A percentile compares a stretch with the other conserved stretches of the same genome.
phyloP scores from a whole-genome alignment of 2,797 vertebrate genomes.

The Aphelocoma californica region DNA sequence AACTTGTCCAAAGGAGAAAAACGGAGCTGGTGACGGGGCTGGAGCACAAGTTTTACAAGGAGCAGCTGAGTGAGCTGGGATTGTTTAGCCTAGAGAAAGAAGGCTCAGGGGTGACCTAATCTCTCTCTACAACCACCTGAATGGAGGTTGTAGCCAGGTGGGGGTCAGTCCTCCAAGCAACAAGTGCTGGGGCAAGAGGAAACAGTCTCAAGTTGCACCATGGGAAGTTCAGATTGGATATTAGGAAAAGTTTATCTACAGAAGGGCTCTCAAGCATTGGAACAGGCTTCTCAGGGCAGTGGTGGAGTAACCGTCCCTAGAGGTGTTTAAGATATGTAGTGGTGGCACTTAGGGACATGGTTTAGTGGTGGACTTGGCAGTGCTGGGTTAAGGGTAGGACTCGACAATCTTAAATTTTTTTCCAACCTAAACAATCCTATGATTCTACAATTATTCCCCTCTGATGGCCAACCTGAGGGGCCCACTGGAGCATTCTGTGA shows the following conservation, averaged over 20 bases:
- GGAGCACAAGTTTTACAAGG: neutral
- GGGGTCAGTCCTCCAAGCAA: neutral
- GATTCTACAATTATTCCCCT: neutral
- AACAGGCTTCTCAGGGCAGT: neutral
- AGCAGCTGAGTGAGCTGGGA: neutral
- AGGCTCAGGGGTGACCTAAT: neutral
- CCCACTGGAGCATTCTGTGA: neutral
- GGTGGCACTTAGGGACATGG: too few relatives aligned
- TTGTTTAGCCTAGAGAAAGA: neutral
- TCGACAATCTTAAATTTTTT: neutral
- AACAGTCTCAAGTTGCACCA: neutral
- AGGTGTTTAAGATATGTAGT: neutral
- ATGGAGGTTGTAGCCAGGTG: neutral
- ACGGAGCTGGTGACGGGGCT: fast-evolving
- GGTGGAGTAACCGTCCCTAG: neutral
- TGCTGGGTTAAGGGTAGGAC: neutral
- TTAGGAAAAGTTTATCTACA: neutral
- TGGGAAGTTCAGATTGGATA: neutral
- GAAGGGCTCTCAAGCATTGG: neutral
- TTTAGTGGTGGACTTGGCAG: neutral
- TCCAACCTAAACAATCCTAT: neutral
- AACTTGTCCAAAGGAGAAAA: neutral
- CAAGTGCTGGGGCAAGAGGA: fast-evolving
- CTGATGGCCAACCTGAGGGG: neutral
- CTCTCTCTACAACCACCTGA: neutral